Evolutionary conservation across 2,113 vertebrate species (phyloP), one percentile per base, ranked within the genome.

Genomic region (Eudyptes chrysolophus): DNA sequence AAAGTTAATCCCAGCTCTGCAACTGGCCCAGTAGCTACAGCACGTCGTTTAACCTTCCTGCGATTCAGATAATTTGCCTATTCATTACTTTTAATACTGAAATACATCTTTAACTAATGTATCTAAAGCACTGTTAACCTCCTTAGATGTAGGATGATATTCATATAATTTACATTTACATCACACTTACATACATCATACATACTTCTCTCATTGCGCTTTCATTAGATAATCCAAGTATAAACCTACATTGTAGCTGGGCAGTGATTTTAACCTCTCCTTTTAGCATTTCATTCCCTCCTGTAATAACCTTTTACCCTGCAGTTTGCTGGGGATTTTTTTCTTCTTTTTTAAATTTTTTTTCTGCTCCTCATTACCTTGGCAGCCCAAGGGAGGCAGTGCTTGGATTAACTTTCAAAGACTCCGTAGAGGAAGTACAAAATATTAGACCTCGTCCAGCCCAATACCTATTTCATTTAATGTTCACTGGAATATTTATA

Each of bases 381-480:
- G 64, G 55, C 78, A 96, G 71, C 60, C 64, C 60, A 89, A 93
- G 40, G 57, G 79, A 94, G 86, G 26, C 25, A 69, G 49, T 9
- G 27, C 70, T 78, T 93, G 85, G 72, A 92, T 95, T 90, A 93
- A 96, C 55, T 92, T 86, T 72, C 70, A 46, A 38, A 60, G 13
- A 57, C 32, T 81, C 48, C 42, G 44, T 5, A 25, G 52, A 80
- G 34, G 32, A 94, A 95, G n/a, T 54, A 85, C 20, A 74, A 95
- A 95, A 90, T 66, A 92, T 16, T 82, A 82, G 38, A 96, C 65
- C 29, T 85, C 32, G 7, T 84, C 42, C 75, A 93, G 62, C 32
- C 62, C 26, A 60, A 68, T 15, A 93, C 10, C 48, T 66, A 78
- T 86, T 94, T 86, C 38, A 92, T 93, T 90, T 93, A 61, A 92